phyloP scores from a whole-genome alignment of 2,797 vertebrate genomes.

The Anguilla anguilla region DNA sequence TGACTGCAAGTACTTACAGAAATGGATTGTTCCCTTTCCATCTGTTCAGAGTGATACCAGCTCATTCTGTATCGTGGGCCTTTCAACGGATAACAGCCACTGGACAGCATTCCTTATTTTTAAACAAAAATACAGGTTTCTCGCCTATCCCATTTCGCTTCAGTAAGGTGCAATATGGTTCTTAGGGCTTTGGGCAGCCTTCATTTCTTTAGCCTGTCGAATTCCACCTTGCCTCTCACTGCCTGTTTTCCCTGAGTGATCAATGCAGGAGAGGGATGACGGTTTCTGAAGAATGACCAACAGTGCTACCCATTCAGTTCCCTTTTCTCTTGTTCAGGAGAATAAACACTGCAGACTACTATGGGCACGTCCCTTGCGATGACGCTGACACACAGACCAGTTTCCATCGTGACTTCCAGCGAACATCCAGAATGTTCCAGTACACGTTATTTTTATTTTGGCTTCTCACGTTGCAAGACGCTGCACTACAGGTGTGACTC shows the following conservation, averaged over 20 bases:
- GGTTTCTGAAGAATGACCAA: background rate
- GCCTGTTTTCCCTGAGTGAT: background rate
- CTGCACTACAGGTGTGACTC: constrained; percentile 33
- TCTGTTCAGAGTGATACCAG: background rate
- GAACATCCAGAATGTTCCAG: background rate
- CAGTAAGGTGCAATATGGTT: background rate
- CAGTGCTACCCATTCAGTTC: background rate
- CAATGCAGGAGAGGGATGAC: background rate
- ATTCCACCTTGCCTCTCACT: background rate
- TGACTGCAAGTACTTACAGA: background rate
- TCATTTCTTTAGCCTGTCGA: background rate
- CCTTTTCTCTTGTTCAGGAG: constrained; percentile 1
- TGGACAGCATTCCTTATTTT: background rate
- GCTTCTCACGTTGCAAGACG: constrained; percentile 30
- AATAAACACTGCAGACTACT: background rate
- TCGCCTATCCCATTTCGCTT: background rate
- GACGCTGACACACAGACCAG: background rate
- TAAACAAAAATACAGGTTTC: background rate
- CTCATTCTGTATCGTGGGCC: background rate
- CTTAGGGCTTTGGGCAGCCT: background rate
- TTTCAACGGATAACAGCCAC: background rate
- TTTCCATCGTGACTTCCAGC: background rate
- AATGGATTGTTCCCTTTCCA: background rate
- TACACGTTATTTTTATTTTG: background rate
- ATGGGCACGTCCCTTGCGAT: background rate